A percentile compares a stretch with the other conserved stretches of the same genome.
Conservation (phyloP, 1,140 invertebrate genomes). For the Zaprionus gabonicus region DNA sequence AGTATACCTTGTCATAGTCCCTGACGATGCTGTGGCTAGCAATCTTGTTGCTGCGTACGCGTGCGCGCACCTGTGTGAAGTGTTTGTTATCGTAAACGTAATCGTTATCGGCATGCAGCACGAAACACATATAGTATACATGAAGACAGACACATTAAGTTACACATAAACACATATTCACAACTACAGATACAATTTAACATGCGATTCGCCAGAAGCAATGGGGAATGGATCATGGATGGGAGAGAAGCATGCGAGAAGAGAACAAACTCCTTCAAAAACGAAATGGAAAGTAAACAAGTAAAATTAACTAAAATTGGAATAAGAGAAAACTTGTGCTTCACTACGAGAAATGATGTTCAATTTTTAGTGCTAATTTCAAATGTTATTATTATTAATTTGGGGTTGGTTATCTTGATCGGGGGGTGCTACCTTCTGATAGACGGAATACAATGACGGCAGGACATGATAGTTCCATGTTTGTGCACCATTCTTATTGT, state of each 20-base stretch:
- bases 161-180: neutral
- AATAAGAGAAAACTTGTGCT: slow-evolving; percentile 24
- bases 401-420: slow-evolving; percentile 2
- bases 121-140: slow-evolving; percentile 1
- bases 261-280: slow-evolving; percentile 11
- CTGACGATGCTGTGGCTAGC: slow-evolving; percentile 63
- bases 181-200: slow-evolving; percentile 24
- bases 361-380: slow-evolving; percentile 16
- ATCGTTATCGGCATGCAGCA: slow-evolving; percentile 50
- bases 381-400: slow-evolving; percentile 9
- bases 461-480: slow-evolving; percentile 93
- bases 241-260: slow-evolving; percentile 19
- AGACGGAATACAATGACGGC: slow-evolving; percentile 91
- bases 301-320: slow-evolving; percentile 2
- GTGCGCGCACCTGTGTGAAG: slow-evolving; percentile 56
- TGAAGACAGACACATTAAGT: slow-evolving; percentile 26
- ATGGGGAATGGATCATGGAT: slow-evolving; percentile 8
- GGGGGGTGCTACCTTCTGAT: slow-evolving; percentile 90
- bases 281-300: slow-evolving; percentile 13
- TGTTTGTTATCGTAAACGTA: slow-evolving; percentile 28
- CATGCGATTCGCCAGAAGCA: slow-evolving; percentile 44
- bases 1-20: slow-evolving; percentile 73
- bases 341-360: slow-evolving; percentile 31
- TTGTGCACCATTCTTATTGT: slow-evolving; percentile 85
- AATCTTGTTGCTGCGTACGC: slow-evolving; percentile 58